Evolutionary conservation across 2,888 invertebrate species (phyloP).

Genomic region (Dasypolia templi): DNA sequence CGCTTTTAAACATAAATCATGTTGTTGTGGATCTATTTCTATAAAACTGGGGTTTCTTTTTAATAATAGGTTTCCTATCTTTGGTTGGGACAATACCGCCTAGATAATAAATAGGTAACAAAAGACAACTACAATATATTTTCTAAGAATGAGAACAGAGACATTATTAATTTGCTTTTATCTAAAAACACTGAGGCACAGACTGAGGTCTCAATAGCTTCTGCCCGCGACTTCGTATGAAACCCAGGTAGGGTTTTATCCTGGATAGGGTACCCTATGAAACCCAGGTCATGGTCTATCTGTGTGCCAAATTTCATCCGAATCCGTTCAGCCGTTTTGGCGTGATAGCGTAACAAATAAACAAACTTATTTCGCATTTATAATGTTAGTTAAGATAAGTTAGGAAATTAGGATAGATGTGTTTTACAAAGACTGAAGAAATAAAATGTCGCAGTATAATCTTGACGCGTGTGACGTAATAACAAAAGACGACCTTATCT

Average conservation of each 20-base stretch:
- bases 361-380: not conserved
- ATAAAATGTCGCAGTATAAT: slow-evolving; percentile 25
- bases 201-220: not conserved
- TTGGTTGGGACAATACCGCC: slow-evolving; percentile 3
- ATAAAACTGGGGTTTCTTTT: too few relatives aligned
- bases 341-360: not conserved
- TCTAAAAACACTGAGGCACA: not conserved
- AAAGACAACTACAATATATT: slow-evolving; percentile 16
- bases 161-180: slow-evolving; percentile 2
- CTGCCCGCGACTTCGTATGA: not conserved
- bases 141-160: slow-evolving; percentile 4
- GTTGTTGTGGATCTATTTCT: too few relatives aligned
- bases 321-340: not conserved
- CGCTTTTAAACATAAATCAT: too few relatives aligned
- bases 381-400: too few relatives aligned
- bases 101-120: slow-evolving; percentile 29
- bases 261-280: too few relatives aligned
- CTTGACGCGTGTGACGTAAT: slow-evolving; percentile 29
- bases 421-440: not conserved
- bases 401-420: too few relatives aligned
- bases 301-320: fast-evolving
- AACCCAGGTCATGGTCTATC: too few relatives aligned
- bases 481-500: slow-evolving; percentile 49
- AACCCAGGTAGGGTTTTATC: too few relatives aligned
- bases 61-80: slow-evolving; percentile 1